Base-by-base conservation (phyloP, 2,888 invertebrate genomes). In the Pomacea canaliculata region DNA sequence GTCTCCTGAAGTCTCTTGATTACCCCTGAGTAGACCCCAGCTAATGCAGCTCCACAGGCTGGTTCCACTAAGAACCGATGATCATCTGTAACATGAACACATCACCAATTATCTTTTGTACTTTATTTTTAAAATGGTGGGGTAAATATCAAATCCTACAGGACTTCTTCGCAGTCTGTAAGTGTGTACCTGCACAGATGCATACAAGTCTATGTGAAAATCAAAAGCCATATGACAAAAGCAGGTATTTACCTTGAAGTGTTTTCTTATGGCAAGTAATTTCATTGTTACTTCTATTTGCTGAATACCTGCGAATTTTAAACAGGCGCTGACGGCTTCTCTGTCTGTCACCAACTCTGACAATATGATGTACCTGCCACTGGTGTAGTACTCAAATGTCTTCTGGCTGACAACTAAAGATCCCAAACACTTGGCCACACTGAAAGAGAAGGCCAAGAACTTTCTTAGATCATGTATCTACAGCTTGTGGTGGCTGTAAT, bases 21-120 rank as follows among this genome's bases (percentile, higher is more conserved):
- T 2, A 90, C 80, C 12, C 88, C 86, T 49, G 86, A 87, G 82
- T 92, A 92, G 4, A 92, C 84, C 1, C 91, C 90, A 4, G 92
- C 90, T 69, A 92, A 80, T 12, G 92, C 88, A 13, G 92, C 92
- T 0, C 92, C 92, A 87, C 92, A 92, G 13, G 92, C 89, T 5
- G 92, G 92, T 81, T 93, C 92, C 59, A 92, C 92, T 78, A 93
- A 77, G 80, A 91, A 87, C 10, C 91, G 85, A 80, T 92, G 92
- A 79, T 92, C 91, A 85, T 92, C 92, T 92, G 37, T 37, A 5
- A 37, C 37, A 5, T 37, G 5, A 37, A 37, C 37, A 37, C 37
- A 37, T 3, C 37, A 37, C 37, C 37, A 37, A 37, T 37, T 37
- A 37, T 37, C 37, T 37, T 7, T 23, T 63, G 10, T 2, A 56